Percentiles rank a stretch among this genome's conserved stretches.
Evolutionary conservation across 1,140 invertebrate genomes (phyloP).

Genomic region (Triops cancriformis): DNA sequence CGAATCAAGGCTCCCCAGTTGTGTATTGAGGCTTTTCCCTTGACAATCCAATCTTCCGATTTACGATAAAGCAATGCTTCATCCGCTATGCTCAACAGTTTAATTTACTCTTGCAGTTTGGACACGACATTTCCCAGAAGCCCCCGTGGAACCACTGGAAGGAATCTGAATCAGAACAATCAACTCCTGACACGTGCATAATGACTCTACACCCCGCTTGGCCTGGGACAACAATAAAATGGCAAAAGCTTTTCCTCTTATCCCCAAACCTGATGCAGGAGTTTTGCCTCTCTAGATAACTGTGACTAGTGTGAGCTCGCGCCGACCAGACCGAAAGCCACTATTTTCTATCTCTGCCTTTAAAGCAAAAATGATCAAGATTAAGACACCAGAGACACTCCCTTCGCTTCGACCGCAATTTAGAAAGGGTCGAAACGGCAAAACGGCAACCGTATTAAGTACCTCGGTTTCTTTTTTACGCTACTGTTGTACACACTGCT

Average conservation of each 20-base stretch:
- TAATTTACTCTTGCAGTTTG: neutral
- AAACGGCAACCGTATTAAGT: neutral
- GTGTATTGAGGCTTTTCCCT: neutral
- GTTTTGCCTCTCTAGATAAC: neutral
- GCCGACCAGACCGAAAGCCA: no score
- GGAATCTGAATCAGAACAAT: neutral
- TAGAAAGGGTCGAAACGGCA: neutral
- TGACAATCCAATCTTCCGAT: neutral
- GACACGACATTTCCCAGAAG: neutral
- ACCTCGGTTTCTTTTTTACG: neutral
- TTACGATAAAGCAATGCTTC: neutral
- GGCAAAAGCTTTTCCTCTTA: neutral
- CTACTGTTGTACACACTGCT: neutral
- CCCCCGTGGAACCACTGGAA: neutral
- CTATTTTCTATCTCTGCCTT: neutral
- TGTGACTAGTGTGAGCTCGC: neutral
- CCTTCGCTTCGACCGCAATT: neutral
- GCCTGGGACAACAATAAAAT: neutral
- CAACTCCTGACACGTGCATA: neutral
- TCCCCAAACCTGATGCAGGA: neutral
- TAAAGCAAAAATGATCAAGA: neutral
- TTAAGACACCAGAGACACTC: neutral
- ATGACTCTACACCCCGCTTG: neutral
- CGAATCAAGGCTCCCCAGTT: neutral
- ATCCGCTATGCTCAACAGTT: neutral